Base-by-base conservation (phyloP, 2,113 vertebrate genomes). In the Silurus asotus region DNA sequence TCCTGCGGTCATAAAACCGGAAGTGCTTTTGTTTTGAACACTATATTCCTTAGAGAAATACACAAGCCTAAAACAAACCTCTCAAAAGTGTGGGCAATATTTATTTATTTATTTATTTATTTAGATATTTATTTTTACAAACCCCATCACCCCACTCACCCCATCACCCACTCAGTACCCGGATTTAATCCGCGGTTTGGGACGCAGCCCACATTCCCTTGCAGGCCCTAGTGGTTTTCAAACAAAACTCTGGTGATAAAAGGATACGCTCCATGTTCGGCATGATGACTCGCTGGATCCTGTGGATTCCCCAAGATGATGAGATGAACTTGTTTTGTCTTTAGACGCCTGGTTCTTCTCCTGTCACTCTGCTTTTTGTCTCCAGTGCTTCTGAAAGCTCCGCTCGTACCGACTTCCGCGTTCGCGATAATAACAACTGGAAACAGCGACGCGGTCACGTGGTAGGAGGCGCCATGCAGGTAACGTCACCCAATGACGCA, bases 191-290 rank as follows among this genome's bases (percentile, higher is more conserved):
- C 28, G 17, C 19, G 37, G 6, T 51, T 81, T 82, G 81, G 48
- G 37, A 65, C 64, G n/a, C 49, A 19, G n/a, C n/a, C 81, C 1
- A 10, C 51, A 75, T 13, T 6, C 5, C 48, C 75, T 17, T 15
- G 19, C 83, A 70, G 72, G 15, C 45, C 76, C 20, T 9, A 48
- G 25, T 8, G 3, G 0, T 58, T 56, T 11, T n/a, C 3, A 1
- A 23, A 8, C 61, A 23, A 4, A 67, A 69, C 51, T 6, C 20
- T 17, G 69, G 13, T 49, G 13, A 37, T 6, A 15, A 37, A 94
- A 97, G 93, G 95, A 96, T 96, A 96, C 95, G 95, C 9, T 96
- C 95, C 94, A 96, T 94, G 70, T n/a, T 90, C 19, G 92, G 91
- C 94, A 95, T 94, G 70, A 76, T 89, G 45, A 23, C 17, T 45